Conservation (phyloP, 2,113 vertebrate species). For the Anoura caudifer region DNA sequence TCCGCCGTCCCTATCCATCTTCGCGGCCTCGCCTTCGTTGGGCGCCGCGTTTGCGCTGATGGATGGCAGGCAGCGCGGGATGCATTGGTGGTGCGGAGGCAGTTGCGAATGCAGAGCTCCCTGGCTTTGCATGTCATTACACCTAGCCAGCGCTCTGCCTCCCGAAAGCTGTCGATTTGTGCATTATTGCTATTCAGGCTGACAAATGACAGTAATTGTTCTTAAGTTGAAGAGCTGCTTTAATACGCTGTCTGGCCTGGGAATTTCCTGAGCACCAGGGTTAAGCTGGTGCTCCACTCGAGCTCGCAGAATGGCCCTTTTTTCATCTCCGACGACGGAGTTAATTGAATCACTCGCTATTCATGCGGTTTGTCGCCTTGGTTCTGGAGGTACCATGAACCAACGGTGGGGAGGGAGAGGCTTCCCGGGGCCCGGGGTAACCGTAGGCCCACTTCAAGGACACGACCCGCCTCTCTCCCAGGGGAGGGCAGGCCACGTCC, state of each 20-base stretch:
- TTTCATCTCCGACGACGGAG: constrained; percentile 82
- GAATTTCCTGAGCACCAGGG: constrained; percentile 83
- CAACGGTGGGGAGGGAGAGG: constrained; percentile 73
- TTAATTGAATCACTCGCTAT: constrained; percentile 87
- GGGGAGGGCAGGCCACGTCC: neutral
- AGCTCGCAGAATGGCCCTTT: constrained; percentile 83
- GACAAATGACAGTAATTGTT: constrained; percentile 93
- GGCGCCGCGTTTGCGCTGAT: constrained; percentile 86
- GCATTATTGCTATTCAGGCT: constrained; percentile 89
- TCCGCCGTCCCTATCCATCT: constrained; percentile 84
- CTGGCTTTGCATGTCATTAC: constrained; percentile 89
- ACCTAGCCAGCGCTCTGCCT: constrained; percentile 82
- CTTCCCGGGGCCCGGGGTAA: constrained; percentile 62
- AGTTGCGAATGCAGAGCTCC: constrained; percentile 83
- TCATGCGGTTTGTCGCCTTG: constrained; percentile 82
- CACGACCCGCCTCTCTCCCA: constrained; percentile 15
- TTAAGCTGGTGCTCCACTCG: constrained; percentile 81
- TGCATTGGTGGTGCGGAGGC: constrained; percentile 86
- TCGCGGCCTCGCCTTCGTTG: constrained; percentile 82
- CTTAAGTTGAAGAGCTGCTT: constrained; percentile 89
- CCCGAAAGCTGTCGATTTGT: constrained; percentile 90
- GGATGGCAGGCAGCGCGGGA: constrained; percentile 86
- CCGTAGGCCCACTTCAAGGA: constrained; percentile 72
- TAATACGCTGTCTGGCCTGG: constrained; percentile 88
- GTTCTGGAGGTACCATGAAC: constrained; percentile 80